Percentiles rank a stretch among this genome's conserved stretches.
Evolutionary conservation across 35 echinoderm and acorn worm species (phyloP).

Genomic region (Ophiothrix spiculata): DNA sequence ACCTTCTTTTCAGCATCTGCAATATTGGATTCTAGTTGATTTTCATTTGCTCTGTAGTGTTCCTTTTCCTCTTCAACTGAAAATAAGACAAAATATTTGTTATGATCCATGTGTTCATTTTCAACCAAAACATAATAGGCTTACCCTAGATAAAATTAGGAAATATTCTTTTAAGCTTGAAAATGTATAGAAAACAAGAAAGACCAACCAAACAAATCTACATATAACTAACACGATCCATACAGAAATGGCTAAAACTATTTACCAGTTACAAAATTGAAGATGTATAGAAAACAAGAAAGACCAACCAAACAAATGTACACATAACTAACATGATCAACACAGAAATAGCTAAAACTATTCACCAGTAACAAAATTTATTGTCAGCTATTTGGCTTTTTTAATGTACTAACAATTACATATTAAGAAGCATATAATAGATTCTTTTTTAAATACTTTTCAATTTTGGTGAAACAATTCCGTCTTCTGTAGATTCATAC

Average conservation of each 20-base stretch:
- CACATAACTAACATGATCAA: no score
- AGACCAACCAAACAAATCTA: background rate
- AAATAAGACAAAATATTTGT: background rate
- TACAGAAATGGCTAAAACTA: background rate
- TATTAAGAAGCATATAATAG: no score
- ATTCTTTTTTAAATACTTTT: no score
- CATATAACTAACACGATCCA: background rate
- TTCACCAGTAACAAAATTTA: no score
- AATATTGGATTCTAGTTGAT: background rate
- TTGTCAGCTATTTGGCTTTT: no score
- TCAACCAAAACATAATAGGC: background rate
- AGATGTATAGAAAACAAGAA: no score
- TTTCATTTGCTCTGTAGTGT: background rate
- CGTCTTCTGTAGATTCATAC: no score
- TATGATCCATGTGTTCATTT: background rate
- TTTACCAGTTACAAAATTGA: background rate
- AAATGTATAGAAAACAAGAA: background rate
- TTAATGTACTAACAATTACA: no score
- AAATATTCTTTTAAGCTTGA: background rate
- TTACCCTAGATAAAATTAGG: background rate
- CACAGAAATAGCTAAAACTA: no score
- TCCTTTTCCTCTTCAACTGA: conserved; percentile 6
- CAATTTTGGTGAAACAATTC: no score
- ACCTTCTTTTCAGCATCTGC: background rate
- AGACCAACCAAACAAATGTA: no score